Evolutionary conservation across 2,113 vertebrate genomes (phyloP).

Genomic region (Procavia capensis): DNA sequence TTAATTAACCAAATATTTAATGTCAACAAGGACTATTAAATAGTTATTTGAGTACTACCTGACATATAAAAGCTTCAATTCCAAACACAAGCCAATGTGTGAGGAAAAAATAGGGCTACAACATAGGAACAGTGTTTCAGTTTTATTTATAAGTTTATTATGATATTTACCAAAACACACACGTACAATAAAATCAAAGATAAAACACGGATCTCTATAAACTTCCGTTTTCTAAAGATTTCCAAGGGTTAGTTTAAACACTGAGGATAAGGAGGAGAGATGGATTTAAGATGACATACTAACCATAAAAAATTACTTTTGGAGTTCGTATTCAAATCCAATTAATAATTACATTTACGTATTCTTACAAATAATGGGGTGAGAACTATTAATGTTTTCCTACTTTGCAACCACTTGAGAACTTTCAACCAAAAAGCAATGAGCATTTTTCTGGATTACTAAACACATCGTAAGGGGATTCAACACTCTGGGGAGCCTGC

Average conservation of each 20-base stretch:
- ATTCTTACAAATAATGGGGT: background rate
- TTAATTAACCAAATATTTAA: constrained; percentile 1
- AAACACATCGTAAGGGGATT: background rate
- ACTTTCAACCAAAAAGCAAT: background rate
- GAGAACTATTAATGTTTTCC: background rate
- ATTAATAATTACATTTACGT: background rate
- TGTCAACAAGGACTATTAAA: background rate
- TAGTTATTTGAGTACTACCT: background rate
- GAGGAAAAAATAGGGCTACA: background rate
- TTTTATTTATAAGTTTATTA: constrained; percentile 7
- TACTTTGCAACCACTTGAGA: background rate
- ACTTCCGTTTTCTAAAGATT: background rate
- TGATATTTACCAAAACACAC: background rate
- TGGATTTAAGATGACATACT: background rate
- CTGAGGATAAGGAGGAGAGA: background rate
- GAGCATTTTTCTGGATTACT: background rate
- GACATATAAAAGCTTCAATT: constrained; percentile 26
- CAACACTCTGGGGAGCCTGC: background rate
- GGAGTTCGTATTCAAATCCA: background rate
- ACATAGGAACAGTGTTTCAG: background rate
- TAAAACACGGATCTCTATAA: background rate
- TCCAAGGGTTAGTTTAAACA: background rate
- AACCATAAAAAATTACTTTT: background rate
- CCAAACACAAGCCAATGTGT: background rate
- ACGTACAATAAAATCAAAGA: background rate